Conservation (phyloP, 2,888 invertebrate genomes). For the Drosophila meridiana region DNA sequence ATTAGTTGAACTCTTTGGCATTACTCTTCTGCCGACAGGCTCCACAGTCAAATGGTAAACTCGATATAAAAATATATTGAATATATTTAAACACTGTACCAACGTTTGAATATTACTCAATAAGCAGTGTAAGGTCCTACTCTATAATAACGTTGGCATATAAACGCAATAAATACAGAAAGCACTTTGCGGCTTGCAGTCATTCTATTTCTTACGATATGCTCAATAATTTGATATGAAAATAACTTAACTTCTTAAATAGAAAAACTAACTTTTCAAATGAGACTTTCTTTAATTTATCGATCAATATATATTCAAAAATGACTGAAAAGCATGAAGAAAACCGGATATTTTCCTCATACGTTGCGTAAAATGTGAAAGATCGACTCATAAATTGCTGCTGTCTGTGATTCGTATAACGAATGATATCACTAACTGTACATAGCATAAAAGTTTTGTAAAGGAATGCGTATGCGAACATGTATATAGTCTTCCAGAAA, state of each 20-base stretch:
- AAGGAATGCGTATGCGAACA: slow-evolving; percentile 16
- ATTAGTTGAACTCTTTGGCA: neutral
- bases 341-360: neutral
- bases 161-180: neutral
- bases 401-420: neutral
- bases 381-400: neutral
- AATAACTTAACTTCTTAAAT: neutral
- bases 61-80: neutral
- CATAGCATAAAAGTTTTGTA: slow-evolving; percentile 2
- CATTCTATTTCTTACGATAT: neutral
- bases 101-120: neutral
- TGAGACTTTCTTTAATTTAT: neutral
- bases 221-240: neutral
- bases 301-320: neutral
- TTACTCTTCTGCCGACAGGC: neutral
- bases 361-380: neutral
- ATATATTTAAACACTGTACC: neutral
- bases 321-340: neutral
- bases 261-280: neutral
- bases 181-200: neutral
- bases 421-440: neutral
- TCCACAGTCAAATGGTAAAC: neutral
- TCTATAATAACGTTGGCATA: neutral
- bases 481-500: neutral
- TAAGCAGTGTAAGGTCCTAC: neutral